Evolutionary conservation across 2,113 vertebrate species (phyloP).

Genomic region (Pantherophis guttatus): DNA sequence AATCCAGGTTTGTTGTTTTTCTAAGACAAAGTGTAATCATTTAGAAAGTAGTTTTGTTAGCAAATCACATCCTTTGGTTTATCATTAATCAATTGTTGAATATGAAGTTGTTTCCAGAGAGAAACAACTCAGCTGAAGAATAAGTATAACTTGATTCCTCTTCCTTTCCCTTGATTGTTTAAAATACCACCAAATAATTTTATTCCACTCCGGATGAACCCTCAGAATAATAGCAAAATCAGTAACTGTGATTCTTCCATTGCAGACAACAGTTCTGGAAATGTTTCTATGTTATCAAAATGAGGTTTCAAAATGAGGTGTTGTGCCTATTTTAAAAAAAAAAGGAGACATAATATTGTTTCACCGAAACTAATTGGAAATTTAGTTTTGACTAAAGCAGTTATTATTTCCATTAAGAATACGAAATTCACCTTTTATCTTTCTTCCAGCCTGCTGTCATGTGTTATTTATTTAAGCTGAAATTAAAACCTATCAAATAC

Average conservation of each 20-base stretch:
- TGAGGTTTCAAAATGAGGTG: constrained; percentile 75
- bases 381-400: constrained; percentile 75
- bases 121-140: constrained; percentile 15
- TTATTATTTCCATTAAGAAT: constrained; percentile 80
- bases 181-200: constrained; percentile 38
- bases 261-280: constrained; percentile 59
- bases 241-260: constrained; percentile 60
- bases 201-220: constrained; percentile 36
- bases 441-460: constrained; percentile 64
- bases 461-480: constrained; percentile 76
- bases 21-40: not conserved
- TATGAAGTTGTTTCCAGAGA: constrained; percentile 34
- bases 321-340: constrained; percentile 61
- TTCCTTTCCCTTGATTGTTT: constrained; percentile 29
- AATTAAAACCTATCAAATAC: constrained; percentile 80
- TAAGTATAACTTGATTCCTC: constrained; percentile 40
- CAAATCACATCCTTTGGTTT: constrained; percentile 8
- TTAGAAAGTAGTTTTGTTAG: not conserved
- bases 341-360: constrained; percentile 69
- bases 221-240: constrained; percentile 47
- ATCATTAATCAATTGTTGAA: constrained; percentile 22
- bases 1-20: not conserved
- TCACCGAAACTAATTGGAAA: constrained; percentile 81
- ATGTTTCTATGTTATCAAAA: constrained; percentile 76
- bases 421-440: constrained; percentile 81